These are phyloP conservation scores for Cyanoliseus patagonus DNA, from an alignment of 2,113 vertebrate genomes.

Conservation along the genomic window DNA sequence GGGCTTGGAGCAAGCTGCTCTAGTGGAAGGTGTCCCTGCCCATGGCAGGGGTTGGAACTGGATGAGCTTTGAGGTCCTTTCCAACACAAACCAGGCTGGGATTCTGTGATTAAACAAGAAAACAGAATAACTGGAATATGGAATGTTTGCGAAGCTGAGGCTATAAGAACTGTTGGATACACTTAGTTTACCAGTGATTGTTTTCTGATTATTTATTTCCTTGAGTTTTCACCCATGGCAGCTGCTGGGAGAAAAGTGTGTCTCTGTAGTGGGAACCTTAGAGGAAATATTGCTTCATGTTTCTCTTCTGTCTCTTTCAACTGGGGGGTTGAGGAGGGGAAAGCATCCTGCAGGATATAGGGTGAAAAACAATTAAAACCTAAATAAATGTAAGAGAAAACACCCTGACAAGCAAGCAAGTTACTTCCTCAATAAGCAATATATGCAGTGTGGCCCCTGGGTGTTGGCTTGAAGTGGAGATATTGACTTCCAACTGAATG, in stretches of 20 bases:
- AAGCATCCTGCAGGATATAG: not conserved
- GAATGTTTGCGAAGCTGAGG: not conserved
- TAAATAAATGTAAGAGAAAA: not conserved
- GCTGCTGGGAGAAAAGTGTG: not conserved
- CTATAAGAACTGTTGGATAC: not conserved
- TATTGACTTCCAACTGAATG: slow-evolving; percentile 73
- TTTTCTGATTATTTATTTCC: not conserved
- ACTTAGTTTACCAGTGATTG: not conserved
- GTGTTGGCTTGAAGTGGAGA: slow-evolving; percentile 66
- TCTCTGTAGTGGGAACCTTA: not conserved
- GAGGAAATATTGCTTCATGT: slow-evolving; percentile 17
- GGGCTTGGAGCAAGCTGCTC: fast-evolving
- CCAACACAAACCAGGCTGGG: not conserved
- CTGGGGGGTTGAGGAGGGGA: not conserved
- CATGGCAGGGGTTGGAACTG: fast-evolving
- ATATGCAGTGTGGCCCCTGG: slow-evolving; percentile 28
- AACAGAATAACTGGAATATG: not conserved
- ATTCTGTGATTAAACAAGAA: not conserved
- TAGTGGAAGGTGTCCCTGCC: not conserved
- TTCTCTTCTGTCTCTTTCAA: not conserved
- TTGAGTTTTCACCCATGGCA: not conserved
- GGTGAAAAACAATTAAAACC: slow-evolving; percentile 31
- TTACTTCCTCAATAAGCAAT: slow-evolving; percentile 51
- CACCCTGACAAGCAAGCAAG: not conserved
- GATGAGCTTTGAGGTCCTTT: not conserved